phyloP scores from a whole-genome alignment of 2,888 invertebrate genomes.

The Liodrosophila aerea region DNA sequence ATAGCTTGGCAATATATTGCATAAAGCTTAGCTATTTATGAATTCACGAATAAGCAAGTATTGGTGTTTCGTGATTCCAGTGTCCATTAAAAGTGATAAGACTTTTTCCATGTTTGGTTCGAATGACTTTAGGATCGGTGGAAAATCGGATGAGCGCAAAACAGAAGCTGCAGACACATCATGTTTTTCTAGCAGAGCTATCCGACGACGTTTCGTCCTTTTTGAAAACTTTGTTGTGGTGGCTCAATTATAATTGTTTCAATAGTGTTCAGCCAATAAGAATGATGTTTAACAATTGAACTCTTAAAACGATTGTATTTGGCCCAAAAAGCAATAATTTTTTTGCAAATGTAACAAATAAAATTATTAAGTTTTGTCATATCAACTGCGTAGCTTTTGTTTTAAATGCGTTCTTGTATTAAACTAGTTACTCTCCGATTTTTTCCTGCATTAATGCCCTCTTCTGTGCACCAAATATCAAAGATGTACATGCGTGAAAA shows the following conservation, averaged over 20 bases:
- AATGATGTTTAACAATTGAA: constrained; percentile 6
- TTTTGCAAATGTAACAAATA: constrained; percentile 12
- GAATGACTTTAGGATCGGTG: no score
- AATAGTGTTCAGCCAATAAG: constrained; percentile 10
- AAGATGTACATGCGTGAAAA: constrained; percentile 15
- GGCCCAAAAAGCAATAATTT: constrained; percentile 3
- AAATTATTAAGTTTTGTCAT: constrained; percentile 4
- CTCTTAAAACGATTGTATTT: constrained; percentile 8
- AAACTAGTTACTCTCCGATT: constrained; percentile 1
- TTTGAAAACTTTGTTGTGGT: no score
- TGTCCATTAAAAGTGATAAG: no score
- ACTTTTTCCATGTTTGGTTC: no score
- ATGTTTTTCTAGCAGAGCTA: constrained; percentile 1
- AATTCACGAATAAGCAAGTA: no score
- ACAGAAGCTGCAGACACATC: neutral
- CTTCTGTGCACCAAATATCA: constrained; percentile 5
- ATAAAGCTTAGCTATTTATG: neutral
- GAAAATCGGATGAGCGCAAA: no score
- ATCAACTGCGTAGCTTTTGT: constrained; percentile 6
- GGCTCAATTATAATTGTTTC: no score
- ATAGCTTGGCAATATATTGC: neutral
- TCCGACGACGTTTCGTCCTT: constrained; percentile 3
- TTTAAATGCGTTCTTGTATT: constrained; percentile 10
- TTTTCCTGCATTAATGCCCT: constrained; percentile 6
- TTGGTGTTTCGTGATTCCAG: neutral